phyloP scores from a whole-genome alignment of 2,888 invertebrate species.

The Cataglyphis altisquamis region DNA sequence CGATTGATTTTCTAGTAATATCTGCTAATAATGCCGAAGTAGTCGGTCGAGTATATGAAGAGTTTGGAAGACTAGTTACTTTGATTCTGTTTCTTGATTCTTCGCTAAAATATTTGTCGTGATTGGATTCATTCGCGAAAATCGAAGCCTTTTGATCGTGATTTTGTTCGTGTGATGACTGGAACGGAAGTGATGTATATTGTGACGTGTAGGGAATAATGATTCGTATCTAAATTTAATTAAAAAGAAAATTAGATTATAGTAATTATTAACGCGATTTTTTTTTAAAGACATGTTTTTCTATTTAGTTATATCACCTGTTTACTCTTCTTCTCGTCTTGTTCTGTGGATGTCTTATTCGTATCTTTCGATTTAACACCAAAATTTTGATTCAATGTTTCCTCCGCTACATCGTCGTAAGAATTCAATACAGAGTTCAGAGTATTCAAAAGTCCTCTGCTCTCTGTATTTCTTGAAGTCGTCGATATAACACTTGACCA shows the following conservation, averaged over 20 bases:
- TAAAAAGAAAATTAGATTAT: neutral
- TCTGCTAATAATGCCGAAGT: conserved; percentile 74
- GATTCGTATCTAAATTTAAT: conserved; percentile 89
- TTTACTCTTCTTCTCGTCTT: conserved; percentile 77
- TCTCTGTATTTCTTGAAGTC: neutral
- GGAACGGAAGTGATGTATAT: conserved; percentile 88
- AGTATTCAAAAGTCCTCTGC: neutral
- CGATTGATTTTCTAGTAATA: conserved; percentile 72
- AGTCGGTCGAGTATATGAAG: conserved; percentile 38
- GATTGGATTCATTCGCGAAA: conserved; percentile 68
- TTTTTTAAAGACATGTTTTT: neutral
- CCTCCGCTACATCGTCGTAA: neutral
- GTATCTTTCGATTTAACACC: neutral
- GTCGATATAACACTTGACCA: conserved; percentile 33
- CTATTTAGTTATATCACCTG: conserved; percentile 72
- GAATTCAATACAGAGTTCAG: neutral
- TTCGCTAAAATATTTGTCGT: conserved; percentile 83
- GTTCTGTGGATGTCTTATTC: conserved; percentile 31
- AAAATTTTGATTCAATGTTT: neutral
- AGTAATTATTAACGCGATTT: neutral
- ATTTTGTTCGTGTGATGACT: conserved; percentile 76
- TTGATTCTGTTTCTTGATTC: conserved; percentile 71
- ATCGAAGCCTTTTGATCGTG: neutral
- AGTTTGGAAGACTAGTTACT: conserved; percentile 68
- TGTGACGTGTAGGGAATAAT: conserved; percentile 93